A percentile compares a stretch with the other conserved stretches of the same genome.
Evolutionary conservation across 53 echinoderm and acorn worm species (phyloP).

Genomic region (Temnopleurus reevesii): DNA sequence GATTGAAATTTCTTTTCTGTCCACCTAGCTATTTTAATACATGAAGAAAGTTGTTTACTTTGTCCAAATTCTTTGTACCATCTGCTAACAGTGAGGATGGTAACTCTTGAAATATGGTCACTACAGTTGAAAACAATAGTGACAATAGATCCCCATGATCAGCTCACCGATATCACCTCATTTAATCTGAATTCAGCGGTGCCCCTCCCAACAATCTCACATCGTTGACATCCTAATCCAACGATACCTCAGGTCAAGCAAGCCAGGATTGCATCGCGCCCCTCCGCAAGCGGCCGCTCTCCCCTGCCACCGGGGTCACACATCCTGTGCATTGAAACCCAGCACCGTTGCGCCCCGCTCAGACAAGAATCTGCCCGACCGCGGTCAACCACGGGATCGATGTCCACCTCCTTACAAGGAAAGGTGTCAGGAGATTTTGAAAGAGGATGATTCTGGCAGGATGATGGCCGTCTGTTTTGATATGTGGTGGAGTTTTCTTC

Average conservation of each 20-base stretch:
- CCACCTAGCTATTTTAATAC: too few species aligned
- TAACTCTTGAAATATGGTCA: too few species aligned
- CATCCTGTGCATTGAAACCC: slow-evolving; percentile 38
- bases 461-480: neutral
- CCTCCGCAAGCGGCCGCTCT: slow-evolving; percentile 19
- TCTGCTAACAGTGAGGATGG: too few species aligned
- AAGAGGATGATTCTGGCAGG: neutral
- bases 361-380: neutral
- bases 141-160: too few species aligned
- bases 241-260: slow-evolving; percentile 17
- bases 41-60: too few species aligned
- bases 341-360: neutral
- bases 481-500: neutral
- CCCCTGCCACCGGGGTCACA: slow-evolving; percentile 37
- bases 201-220: slow-evolving; percentile 27
- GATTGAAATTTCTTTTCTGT: too few species aligned
- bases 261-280: slow-evolving; percentile 28
- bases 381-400: slow-evolving; percentile 20
- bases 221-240: slow-evolving; percentile 1
- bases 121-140: too few species aligned
- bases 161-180: too few species aligned
- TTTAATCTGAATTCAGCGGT: slow-evolving; percentile 6
- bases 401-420: neutral
- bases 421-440: neutral
- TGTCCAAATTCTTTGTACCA: too few species aligned